These are phyloP conservation scores for Zaprionus nigranus DNA, from an alignment of 1,140 invertebrate genomes.

Conservation along the genomic window DNA sequence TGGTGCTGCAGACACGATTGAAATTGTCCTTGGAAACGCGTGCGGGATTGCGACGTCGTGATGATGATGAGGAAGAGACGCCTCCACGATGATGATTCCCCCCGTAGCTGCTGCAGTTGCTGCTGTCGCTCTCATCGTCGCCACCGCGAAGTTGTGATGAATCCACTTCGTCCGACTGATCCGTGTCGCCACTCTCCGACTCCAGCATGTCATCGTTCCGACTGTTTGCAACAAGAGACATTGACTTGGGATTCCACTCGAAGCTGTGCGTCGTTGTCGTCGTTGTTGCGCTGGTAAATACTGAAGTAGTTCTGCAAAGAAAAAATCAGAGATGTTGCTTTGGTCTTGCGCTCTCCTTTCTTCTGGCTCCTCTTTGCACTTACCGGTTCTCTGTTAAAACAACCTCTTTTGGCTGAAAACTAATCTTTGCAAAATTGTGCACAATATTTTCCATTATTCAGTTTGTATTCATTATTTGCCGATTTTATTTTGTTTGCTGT, in stretches of 20 bases:
- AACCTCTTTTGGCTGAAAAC: slow-evolving; percentile 61
- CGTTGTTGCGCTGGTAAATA: background rate
- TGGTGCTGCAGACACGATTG: slow-evolving; percentile 66
- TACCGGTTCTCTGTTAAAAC: slow-evolving; percentile 61
- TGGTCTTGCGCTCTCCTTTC: background rate
- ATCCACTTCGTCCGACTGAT: slow-evolving; percentile 61
- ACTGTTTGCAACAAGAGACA: slow-evolving; percentile 31
- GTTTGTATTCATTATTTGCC: slow-evolving; percentile 33
- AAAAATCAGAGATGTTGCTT: background rate
- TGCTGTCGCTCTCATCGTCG: slow-evolving; percentile 60
- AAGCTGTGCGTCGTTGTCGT: slow-evolving; percentile 23
- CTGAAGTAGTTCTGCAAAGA: slow-evolving; percentile 27
- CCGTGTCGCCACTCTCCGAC: slow-evolving; percentile 45
- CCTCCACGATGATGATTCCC: slow-evolving; percentile 38
- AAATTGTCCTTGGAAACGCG: slow-evolving; percentile 74
- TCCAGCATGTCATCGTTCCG: slow-evolving; percentile 56
- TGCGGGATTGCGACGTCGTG: slow-evolving; percentile 63
- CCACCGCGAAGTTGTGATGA: slow-evolving; percentile 42
- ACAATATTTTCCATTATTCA: slow-evolving; percentile 71
- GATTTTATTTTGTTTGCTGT: background rate
- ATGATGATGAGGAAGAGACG: slow-evolving; percentile 19
- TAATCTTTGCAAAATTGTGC: slow-evolving; percentile 69
- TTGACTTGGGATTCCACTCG: slow-evolving; percentile 48
- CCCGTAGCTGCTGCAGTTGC: slow-evolving; percentile 32
- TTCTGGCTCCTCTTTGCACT: background rate